Evolutionary conservation across 92 coral and sea anemone genomes (phyloP), one percentile per base, ranked within the genome.

Genomic region (Porites evermanni): DNA sequence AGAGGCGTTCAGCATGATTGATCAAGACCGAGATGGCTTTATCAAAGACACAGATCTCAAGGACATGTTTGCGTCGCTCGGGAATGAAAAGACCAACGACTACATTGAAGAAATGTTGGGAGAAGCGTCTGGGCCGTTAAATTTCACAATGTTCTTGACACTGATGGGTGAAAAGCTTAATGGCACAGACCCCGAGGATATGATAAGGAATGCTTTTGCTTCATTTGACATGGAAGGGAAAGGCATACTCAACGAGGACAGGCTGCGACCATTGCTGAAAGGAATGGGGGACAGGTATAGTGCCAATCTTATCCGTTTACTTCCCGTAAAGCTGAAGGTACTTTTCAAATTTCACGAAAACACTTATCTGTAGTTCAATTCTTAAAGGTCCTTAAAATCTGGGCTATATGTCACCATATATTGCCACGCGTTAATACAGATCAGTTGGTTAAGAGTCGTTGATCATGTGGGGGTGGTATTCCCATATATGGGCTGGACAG

Each of bases 1-100:
- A 59, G 99, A 97, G 78, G 99, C 99, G 47, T 97, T 97, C 93
- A 93, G 95, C 80, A 95, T 97, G 99, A 93, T 97, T 69, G 99
- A 97, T 88, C 99, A 97, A 58, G 95, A 97, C 81, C 93, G 98
- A 18, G 99, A 97, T 56, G 99, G 99, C 24, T 97, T 97, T 85
- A 95, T 97, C 91, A 94, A 94, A 64, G 84, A 92, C 13, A 92
- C 96, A 0, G 99, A 97, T 87, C 93, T 97, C 14, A 96, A 91
- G 68, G 99, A 96, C 56, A 93, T 92, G 89, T 97, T 92, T 80
- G 95, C 92, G 7, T 97, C 99, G 12, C 93, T 97, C 23, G 99
- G 99, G 0, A 90, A 90, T 59, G 95, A 91, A 63, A 94, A 94
- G 66, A 72, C 89, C 50, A 96, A 93, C 53, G 86, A 86, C 12